Evolutionary conservation across 1,140 invertebrate genomes (phyloP), one percentile per base, ranked within the genome.

Genomic region (Drosophila burlai): DNA sequence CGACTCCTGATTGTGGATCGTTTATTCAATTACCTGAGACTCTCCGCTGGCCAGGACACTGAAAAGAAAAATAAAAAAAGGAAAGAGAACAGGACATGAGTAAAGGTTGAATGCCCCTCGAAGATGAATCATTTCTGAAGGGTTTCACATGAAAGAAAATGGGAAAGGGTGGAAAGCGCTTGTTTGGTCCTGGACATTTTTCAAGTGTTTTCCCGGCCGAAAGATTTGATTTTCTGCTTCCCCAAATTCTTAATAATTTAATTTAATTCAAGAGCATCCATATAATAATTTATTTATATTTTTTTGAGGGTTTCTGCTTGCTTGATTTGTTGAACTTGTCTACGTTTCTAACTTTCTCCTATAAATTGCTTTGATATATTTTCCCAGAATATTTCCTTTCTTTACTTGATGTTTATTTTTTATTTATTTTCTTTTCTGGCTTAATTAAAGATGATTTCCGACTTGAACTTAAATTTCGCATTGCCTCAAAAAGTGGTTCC

Each of bases 1-100:
- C 58, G 64, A 77, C 74, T 77, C 50, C 38, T 62, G 74, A 69
- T 69, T 77, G 74, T 52, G 74, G 64, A 78, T 62, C 75, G 74
- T 52, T 78, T 78, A 77, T 78, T 78, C 75, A 69, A 68, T 78
- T 78, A 77, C 74, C 75, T 78, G 43, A 18, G 21, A 61, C 40
- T 46, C 50, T 54, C 16, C 10, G 42, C 18, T 49, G 69, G 46
- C 9, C 59, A 26, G 50, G 68, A 49, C 52, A 50, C 67, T 61
- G 38, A 4, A 59, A 71, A 29, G 45, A 52, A 72, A 49, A 15
- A 1, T 4, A 21, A 24, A 24, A 15, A 15, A 13, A n/a, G 29
- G 29, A 15, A 8, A 8, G 45, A 50, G 13, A 38, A 10, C 15
- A 43, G 16, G 40, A 36, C 6, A 40, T 31, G 11, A 50, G 26